phyloP scores from a whole-genome alignment of 2,113 vertebrate species.

The Passer montanus region DNA sequence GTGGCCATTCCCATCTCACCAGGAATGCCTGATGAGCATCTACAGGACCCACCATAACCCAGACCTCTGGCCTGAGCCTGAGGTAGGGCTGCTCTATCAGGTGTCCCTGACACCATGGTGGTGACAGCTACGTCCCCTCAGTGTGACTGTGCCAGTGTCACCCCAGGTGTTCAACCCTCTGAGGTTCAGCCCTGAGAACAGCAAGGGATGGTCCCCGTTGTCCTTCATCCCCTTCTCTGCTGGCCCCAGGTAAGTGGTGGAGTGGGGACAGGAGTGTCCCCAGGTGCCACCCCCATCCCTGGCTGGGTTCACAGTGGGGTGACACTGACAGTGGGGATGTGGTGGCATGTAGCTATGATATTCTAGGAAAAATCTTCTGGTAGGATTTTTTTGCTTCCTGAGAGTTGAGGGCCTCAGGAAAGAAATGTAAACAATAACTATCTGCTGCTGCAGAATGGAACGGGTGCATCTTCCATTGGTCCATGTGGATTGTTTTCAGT shows the following conservation, averaged over 20 bases:
- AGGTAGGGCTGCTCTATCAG: conserved; percentile 59
- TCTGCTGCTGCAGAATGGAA: neutral
- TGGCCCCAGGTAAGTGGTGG: conserved; percentile 81
- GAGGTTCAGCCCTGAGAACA: conserved; percentile 81
- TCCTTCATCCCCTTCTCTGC: conserved; percentile 90
- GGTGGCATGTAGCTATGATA: too few relatives aligned
- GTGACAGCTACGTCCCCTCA: neutral
- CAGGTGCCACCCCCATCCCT: accelerated
- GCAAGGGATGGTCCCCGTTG: conserved; percentile 56
- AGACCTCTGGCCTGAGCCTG: conserved; percentile 82
- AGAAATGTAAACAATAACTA: too few relatives aligned
- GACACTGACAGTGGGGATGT: neutral
- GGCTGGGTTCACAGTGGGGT: neutral
- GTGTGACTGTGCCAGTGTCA: accelerated
- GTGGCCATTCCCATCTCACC: neutral
- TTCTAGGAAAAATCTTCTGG: too few relatives aligned
- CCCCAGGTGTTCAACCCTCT: conserved; percentile 83
- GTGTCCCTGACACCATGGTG: accelerated
- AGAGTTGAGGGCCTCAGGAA: too few relatives aligned
- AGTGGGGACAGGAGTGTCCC: accelerated
- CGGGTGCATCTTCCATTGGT: too few relatives aligned
- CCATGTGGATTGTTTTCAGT: too few relatives aligned
- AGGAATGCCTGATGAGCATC: conserved; percentile 89
- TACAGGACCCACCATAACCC: conserved; percentile 92
- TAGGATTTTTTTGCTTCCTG: too few relatives aligned